Evolutionary conservation across 2,113 vertebrate species (phyloP).

Genomic region (Rhodinocichla rosea): DNA sequence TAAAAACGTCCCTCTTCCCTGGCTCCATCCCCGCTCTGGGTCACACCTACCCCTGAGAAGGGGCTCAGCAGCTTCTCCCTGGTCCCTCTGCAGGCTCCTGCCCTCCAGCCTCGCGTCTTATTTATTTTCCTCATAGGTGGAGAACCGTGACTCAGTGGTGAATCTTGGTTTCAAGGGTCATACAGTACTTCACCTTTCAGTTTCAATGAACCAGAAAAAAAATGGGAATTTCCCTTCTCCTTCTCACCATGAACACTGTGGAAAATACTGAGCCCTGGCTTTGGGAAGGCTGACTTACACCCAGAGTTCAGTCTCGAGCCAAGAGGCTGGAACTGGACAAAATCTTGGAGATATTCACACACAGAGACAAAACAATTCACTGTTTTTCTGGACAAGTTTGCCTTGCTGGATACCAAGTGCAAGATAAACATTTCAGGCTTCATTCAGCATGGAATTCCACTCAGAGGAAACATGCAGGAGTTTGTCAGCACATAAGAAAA

Average conservation of each 20-base stretch:
- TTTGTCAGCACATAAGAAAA: background rate
- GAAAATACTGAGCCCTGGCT: background rate
- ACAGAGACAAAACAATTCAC: background rate
- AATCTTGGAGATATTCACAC: background rate
- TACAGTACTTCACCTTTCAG: background rate
- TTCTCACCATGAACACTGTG: rapidly evolving
- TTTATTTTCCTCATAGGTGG: constrained; percentile 1
- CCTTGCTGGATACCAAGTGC: background rate
- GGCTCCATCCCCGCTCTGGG: background rate
- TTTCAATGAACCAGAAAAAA: background rate
- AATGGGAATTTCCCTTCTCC: constrained; percentile 13
- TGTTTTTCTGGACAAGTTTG: background rate
- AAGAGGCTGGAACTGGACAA: background rate
- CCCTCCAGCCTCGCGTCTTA: background rate
- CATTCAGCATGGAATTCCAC: background rate
- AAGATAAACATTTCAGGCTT: background rate
- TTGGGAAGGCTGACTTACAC: background rate
- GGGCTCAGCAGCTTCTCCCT: background rate
- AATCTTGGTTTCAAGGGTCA: constrained; percentile 56
- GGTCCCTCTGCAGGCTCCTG: background rate
- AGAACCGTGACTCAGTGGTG: constrained; percentile 41
- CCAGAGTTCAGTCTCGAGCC: background rate
- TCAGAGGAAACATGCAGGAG: background rate
- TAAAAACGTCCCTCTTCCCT: rapidly evolving
- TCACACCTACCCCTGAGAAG: background rate